These are phyloP conservation scores for Molanna angustata DNA, from an alignment of 2,888 invertebrate species.

Conservation along the genomic window DNA sequence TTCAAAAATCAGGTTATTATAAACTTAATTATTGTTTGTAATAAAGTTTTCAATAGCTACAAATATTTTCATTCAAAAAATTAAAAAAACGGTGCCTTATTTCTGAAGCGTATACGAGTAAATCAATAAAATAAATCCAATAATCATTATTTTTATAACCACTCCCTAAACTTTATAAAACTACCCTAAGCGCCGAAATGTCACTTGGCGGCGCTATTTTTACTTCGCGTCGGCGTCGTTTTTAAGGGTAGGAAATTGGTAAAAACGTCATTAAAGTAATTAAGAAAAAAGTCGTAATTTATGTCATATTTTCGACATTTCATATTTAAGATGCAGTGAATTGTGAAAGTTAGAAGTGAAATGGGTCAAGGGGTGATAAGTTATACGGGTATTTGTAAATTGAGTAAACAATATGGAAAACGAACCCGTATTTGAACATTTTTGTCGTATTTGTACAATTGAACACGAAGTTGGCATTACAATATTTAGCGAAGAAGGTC, in stretches of 20 bases:
- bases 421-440: slow-evolving; percentile 44
- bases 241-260: slow-evolving; percentile 21
- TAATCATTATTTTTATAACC: not conserved
- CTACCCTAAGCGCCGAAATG: slow-evolving; percentile 5
- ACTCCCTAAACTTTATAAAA: not conserved
- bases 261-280: slow-evolving; percentile 29
- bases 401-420: slow-evolving; percentile 28
- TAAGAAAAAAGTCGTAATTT: slow-evolving; percentile 19
- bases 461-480: slow-evolving; percentile 59
- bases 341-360: too few species aligned
- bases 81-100: too few species aligned
- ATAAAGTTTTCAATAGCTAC: not conserved
- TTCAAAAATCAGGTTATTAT: too few species aligned
- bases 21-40: too few species aligned
- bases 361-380: slow-evolving; percentile 19
- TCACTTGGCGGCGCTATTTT: slow-evolving; percentile 23
- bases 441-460: slow-evolving; percentile 65
- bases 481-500: slow-evolving; percentile 65
- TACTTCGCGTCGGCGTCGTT: slow-evolving; percentile 18
- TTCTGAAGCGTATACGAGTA: too few species aligned
- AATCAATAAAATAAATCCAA: too few species aligned
- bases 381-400: slow-evolving; percentile 9
- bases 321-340: too few species aligned
- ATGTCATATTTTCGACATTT: too few species aligned
- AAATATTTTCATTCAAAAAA: not conserved